Evolutionary conservation across 1,140 invertebrate genomes (phyloP).

Genomic region (Babylonia areolata): DNA sequence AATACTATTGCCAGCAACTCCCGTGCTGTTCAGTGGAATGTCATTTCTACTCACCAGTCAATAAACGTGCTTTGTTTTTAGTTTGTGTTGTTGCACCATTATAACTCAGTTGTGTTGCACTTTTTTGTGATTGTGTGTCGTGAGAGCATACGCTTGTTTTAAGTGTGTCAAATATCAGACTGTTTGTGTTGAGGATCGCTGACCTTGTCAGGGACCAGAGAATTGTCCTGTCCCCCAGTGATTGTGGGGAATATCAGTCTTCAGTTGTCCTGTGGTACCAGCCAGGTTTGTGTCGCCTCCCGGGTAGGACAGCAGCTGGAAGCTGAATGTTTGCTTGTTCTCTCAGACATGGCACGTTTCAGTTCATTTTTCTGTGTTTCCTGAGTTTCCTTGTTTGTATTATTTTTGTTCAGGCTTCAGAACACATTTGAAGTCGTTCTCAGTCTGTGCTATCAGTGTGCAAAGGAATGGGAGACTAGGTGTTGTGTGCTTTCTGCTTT

Average conservation of each 20-base stretch:
- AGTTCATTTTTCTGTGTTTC: background rate
- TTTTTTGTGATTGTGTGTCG: background rate
- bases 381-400: background rate
- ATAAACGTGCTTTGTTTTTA: background rate
- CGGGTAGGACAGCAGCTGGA: background rate
- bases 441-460: background rate
- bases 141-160: background rate
- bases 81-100: background rate
- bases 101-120: background rate
- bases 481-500: slow-evolving; percentile 7
- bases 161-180: background rate
- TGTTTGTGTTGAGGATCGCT: background rate
- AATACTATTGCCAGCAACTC: background rate
- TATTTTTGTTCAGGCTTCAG: background rate
- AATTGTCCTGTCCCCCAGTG: background rate
- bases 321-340: background rate
- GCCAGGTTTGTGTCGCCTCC: background rate
- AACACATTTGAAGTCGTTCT: background rate
- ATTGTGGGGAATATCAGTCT: background rate
- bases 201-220: background rate
- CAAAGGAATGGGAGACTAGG: background rate
- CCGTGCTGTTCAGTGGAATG: background rate
- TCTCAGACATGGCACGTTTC: background rate
- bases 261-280: background rate
- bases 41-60: background rate